Conservation (phyloP, 2,888 invertebrate genomes). For the Mechanitis mazaeus region DNA sequence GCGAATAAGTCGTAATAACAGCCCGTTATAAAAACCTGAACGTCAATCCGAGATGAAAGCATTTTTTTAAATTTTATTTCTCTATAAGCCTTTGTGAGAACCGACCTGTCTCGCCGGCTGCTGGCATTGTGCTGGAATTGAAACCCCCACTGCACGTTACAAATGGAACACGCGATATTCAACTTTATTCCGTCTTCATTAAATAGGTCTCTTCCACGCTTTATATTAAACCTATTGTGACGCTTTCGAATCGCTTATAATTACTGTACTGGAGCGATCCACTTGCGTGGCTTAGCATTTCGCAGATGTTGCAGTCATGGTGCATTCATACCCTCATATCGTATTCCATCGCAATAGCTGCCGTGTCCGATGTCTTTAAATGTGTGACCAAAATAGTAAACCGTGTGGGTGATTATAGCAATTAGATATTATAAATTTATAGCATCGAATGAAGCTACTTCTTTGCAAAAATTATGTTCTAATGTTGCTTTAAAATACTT, state of each 20-base stretch:
- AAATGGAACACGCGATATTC: conserved; percentile 11
- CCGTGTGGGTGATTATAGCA: background rate
- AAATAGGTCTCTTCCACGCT: conserved; percentile 1
- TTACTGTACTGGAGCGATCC: conserved; percentile 10
- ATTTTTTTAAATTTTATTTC: conserved; percentile 39
- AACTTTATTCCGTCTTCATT: background rate
- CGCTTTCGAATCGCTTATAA: conserved; percentile 2
- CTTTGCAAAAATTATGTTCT: no score
- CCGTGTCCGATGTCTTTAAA: conserved; percentile 15
- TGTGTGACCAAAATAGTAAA: conserved; percentile 2
- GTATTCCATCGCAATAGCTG: conserved; percentile 14
- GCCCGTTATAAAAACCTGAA: conserved; percentile 37
- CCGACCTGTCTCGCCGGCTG: conserved; percentile 32
- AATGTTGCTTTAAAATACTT: no score
- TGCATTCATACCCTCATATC: conserved; percentile 19
- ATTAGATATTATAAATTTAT: background rate
- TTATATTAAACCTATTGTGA: conserved; percentile 1
- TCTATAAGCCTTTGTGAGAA: conserved; percentile 34
- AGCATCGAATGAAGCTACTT: no score
- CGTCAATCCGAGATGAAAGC: conserved; percentile 48
- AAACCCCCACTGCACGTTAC: conserved; percentile 20
- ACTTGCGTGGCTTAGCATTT: conserved; percentile 15
- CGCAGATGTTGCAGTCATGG: conserved; percentile 23
- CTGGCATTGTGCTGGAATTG: conserved; percentile 28
- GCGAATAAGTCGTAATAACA: conserved; percentile 40